Percentiles rank a stretch among this genome's conserved stretches.
Conservation (phyloP, 2,797 vertebrate genomes). For the Peromyscus attwateri region DNA sequence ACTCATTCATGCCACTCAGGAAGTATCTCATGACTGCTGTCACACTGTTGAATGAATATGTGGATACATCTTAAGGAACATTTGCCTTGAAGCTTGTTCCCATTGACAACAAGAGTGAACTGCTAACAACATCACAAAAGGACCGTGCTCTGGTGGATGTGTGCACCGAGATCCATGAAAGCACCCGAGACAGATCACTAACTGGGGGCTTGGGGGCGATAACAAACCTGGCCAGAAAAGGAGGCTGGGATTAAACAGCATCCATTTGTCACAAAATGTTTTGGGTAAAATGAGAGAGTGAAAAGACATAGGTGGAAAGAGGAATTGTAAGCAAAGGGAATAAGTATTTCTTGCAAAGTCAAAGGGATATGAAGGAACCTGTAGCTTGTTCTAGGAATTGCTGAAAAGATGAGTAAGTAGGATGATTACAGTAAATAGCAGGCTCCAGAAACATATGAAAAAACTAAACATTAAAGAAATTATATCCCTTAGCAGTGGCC, state of each 20-base stretch:
- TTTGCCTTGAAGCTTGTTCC: not conserved
- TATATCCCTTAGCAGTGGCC: not conserved
- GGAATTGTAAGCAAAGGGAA: not conserved
- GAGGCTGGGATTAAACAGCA: not conserved
- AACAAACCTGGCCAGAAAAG: not conserved
- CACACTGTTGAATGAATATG: not conserved
- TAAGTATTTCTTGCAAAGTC: not conserved
- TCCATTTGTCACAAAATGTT: not conserved
- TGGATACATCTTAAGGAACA: not conserved
- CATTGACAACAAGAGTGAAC: not conserved
- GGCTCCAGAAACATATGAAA: not conserved
- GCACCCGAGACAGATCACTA: not conserved
- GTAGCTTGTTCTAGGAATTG: not conserved
- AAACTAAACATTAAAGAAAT: not conserved
- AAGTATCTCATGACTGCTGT: not conserved
- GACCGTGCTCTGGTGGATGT: too few species aligned
- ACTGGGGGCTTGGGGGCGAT: not conserved
- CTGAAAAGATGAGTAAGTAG: not conserved
- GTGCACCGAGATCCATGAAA: not conserved
- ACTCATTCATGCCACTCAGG: not conserved
- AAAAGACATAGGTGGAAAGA: not conserved
- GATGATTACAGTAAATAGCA: not conserved
- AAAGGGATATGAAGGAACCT: not conserved
- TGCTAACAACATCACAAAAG: not conserved
- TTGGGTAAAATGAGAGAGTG: conserved; percentile 6